Conservation (phyloP, 2,113 vertebrate species). For the Syngnathoides biaculeatus region DNA sequence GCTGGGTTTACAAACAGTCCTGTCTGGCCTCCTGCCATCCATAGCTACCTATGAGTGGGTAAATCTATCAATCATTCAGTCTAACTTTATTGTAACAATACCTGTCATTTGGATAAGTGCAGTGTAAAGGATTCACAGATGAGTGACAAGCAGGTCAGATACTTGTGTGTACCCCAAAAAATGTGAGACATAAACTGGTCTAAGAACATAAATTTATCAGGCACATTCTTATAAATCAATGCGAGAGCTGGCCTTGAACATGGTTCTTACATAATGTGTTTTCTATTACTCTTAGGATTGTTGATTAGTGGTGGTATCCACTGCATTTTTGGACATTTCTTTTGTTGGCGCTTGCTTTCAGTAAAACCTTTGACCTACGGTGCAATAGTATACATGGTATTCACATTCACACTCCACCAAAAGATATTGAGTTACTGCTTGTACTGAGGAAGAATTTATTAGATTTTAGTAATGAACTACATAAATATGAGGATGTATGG, state of each 20-base stretch:
- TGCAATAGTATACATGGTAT: background rate
- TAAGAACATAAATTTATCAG: background rate
- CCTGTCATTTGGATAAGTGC: constrained; percentile 1
- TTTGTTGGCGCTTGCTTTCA: background rate
- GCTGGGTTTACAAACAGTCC: constrained; percentile 42
- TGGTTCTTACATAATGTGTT: background rate
- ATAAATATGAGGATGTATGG: too few relatives aligned
- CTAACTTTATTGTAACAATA: constrained; percentile 1
- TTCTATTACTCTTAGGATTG: background rate
- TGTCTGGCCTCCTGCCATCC: constrained; percentile 38
- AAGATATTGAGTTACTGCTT: too few relatives aligned
- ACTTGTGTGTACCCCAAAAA: background rate
- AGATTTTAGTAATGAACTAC: too few relatives aligned
- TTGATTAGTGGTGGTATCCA: background rate
- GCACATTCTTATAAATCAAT: background rate
- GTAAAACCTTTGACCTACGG: background rate
- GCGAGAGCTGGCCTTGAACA: background rate
- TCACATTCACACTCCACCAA: too few relatives aligned
- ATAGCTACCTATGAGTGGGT: constrained; percentile 6
- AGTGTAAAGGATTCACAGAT: background rate
- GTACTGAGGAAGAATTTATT: too few relatives aligned
- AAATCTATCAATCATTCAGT: constrained; percentile 1
- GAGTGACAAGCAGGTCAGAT: background rate
- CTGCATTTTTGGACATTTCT: background rate
- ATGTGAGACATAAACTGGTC: background rate